Conservation (phyloP, 2,797 vertebrate species). For the Tapera naevia region DNA sequence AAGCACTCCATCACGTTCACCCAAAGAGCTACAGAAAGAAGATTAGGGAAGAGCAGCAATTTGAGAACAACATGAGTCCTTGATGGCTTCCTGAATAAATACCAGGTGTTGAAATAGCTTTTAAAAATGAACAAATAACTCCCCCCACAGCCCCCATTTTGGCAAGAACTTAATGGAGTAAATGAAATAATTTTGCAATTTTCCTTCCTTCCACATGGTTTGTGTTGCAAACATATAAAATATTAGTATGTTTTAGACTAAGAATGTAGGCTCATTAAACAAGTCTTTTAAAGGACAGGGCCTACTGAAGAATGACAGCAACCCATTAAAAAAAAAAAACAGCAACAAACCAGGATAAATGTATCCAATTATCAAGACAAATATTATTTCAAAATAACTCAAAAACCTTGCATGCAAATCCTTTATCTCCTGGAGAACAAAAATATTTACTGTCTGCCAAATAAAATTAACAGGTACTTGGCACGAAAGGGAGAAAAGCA, state of each 20-base stretch:
- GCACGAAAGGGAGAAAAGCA: constrained; percentile 35
- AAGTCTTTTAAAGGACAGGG: background rate
- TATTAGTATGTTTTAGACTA: background rate
- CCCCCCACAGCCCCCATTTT: background rate
- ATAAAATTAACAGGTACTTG: constrained; percentile 69
- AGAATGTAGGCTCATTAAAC: background rate
- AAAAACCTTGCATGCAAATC: constrained; percentile 53
- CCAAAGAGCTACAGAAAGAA: background rate
- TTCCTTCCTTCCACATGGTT: background rate
- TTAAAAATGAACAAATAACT: constrained; percentile 1
- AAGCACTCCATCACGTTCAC: background rate
- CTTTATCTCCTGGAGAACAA: constrained; percentile 58
- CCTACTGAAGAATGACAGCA: background rate
- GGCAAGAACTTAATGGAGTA: background rate
- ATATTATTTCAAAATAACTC: constrained; percentile 62
- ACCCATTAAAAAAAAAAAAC: background rate
- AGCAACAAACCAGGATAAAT: constrained; percentile 25
- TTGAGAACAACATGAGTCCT: background rate
- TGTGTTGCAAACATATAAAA: background rate
- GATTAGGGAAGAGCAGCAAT: background rate
- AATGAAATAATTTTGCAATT: background rate
- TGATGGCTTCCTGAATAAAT: background rate
- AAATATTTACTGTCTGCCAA: constrained; percentile 69
- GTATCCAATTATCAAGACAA: constrained; percentile 63
- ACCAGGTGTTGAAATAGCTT: constrained; percentile 35